Evolutionary conservation across 2,113 vertebrate genomes (phyloP).

Genomic region (Nannobrachium achirus): DNA sequence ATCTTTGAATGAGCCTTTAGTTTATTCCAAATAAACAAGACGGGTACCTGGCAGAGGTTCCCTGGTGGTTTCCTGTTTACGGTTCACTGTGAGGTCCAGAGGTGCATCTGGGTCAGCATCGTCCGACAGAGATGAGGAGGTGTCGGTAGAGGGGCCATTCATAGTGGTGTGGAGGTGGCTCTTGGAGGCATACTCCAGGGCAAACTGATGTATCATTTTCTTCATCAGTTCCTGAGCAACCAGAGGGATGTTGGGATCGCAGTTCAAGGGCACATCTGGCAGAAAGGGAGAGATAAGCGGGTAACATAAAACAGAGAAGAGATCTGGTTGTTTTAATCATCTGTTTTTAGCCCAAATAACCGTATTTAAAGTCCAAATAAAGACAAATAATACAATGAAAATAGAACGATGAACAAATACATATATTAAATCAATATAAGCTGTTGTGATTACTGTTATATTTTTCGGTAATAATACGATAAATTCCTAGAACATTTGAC

Average conservation of each 20-base stretch:
- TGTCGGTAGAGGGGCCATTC: constrained; percentile 84
- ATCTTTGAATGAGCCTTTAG: background rate
- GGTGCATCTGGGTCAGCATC: constrained; percentile 89
- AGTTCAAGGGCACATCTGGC: constrained; percentile 92
- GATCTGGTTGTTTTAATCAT: too few relatives aligned
- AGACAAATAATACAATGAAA: background rate
- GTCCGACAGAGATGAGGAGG: constrained; percentile 83
- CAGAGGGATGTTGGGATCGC: constrained; percentile 96
- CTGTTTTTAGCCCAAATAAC: too few relatives aligned
- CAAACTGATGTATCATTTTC: constrained; percentile 99
- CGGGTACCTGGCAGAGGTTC: constrained; percentile 85
- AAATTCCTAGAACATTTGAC: too few relatives aligned
- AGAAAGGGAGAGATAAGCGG: constrained; percentile 34
- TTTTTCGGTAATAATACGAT: background rate
- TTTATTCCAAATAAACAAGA: background rate
- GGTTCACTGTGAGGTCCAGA: constrained; percentile 96
- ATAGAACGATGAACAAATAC: background rate
- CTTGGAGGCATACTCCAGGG: constrained; percentile 97
- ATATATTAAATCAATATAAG: background rate
- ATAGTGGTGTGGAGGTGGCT: constrained; percentile 89
- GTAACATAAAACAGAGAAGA: constrained; percentile 2
- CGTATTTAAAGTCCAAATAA: background rate
- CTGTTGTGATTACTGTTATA: background rate
- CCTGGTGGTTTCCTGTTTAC: constrained; percentile 79
- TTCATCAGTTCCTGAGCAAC: constrained; percentile 99